Evolutionary conservation across 2,888 invertebrate species (phyloP).

Genomic region (Nomada fucata): DNA sequence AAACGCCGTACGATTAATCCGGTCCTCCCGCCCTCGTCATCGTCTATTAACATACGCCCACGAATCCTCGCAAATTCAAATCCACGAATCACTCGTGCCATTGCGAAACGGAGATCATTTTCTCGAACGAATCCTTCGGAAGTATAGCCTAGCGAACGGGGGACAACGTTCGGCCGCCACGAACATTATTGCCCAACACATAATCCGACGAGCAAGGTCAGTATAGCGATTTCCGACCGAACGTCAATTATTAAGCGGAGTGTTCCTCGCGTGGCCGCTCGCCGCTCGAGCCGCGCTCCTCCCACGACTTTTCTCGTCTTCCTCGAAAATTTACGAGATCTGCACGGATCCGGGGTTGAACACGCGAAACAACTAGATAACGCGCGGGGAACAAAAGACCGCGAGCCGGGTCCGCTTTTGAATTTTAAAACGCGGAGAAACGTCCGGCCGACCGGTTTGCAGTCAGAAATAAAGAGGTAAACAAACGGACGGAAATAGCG

Average conservation of each 20-base stretch:
- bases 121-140: not conserved
- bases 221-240: conserved; percentile 15
- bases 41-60: not conserved
- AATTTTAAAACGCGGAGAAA: conserved; percentile 62
- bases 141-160: not conserved
- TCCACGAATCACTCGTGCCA: not conserved
- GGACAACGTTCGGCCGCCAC: conserved; percentile 10
- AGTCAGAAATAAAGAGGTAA: conserved; percentile 67
- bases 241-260: conserved; percentile 24
- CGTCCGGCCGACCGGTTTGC: conserved; percentile 56
- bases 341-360: not conserved
- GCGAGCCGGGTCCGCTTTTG: conserved; percentile 44
- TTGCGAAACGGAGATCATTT: not conserved
- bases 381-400: conserved; percentile 44
- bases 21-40: not conserved
- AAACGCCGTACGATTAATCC: conserved; percentile 39
- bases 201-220: conserved; percentile 41
- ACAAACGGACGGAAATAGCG: conserved; percentile 67
- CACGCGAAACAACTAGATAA: conserved; percentile 40
- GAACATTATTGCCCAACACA: conserved; percentile 45
- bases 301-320: not conserved
- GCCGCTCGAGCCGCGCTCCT: not conserved
- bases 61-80: not conserved
- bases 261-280: not conserved
- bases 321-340: conserved; percentile 20